A percentile compares a stretch with the other conserved stretches of the same genome.
phyloP scores from a whole-genome alignment of 2,113 vertebrate genomes.

The Coryphaenoides rupestris region DNA sequence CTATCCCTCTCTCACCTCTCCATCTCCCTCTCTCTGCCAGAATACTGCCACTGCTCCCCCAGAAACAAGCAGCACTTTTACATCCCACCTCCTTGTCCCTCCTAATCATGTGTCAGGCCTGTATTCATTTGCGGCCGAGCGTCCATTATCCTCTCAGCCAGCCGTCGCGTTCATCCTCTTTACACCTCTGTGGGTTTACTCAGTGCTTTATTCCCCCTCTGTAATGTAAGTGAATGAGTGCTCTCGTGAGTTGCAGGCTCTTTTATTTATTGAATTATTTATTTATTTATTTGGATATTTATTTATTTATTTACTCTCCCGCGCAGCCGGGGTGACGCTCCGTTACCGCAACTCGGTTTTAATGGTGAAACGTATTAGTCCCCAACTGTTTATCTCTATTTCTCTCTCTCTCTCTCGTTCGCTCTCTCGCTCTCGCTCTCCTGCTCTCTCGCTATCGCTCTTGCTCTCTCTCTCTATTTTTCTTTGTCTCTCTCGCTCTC shows the following conservation, averaged over 20 bases:
- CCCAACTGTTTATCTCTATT: conserved; percentile 1
- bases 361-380: conserved; percentile 36
- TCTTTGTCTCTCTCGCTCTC: conserved; percentile 4
- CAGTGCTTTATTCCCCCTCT: conserved; percentile 53
- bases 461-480: conserved; percentile 23
- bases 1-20: too few species aligned
- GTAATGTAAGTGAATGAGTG: conserved; percentile 43
- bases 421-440: too few species aligned
- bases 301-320: not conserved
- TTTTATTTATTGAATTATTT: conserved; percentile 34
- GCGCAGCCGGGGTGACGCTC: conserved; percentile 17
- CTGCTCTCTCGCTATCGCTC: not conserved
- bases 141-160: conserved; percentile 14
- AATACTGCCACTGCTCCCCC: conserved; percentile 50
- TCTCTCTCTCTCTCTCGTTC: too few species aligned
- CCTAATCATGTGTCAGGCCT: conserved; percentile 26
- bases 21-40: conserved; percentile 50
- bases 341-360: conserved; percentile 1
- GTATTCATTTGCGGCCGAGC: conserved; percentile 43
- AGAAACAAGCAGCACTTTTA: conserved; percentile 40
- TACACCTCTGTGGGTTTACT: conserved; percentile 47
- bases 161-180: conserved; percentile 37
- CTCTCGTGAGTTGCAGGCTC: conserved; percentile 21
- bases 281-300: conserved; percentile 26
- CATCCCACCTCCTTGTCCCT: conserved; percentile 28